Percentiles rank a stretch among this genome's conserved stretches.
These are phyloP conservation scores for Sapayoa aenigma DNA, from an alignment of 2,113 vertebrate genomes.

Conservation along the genomic window DNA sequence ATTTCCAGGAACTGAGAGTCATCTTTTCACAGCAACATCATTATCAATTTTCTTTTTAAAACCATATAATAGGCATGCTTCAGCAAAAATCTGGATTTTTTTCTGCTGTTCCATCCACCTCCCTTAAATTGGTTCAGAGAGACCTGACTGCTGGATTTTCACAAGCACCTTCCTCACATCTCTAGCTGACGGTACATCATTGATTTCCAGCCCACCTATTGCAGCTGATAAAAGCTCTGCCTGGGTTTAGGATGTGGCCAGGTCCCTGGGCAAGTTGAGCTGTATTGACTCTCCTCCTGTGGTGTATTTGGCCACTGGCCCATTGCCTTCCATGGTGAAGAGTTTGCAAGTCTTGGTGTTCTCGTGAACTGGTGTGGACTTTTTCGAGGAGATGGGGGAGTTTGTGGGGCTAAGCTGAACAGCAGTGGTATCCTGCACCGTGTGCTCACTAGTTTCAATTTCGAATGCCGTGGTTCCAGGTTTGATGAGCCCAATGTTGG, in stretches of 20 bases:
- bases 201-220: neutral
- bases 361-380: constrained; percentile 75
- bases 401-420: constrained; percentile 91
- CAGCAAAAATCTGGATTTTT: neutral
- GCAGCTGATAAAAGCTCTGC: constrained; percentile 7
- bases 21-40: neutral
- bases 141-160: neutral
- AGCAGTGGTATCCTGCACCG: constrained; percentile 89
- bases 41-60: neutral
- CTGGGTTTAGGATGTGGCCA: constrained; percentile 45
- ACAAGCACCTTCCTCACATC: neutral
- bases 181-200: neutral
- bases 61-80: neutral
- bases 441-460: constrained; percentile 94
- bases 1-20: neutral
- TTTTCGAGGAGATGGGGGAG: constrained; percentile 81
- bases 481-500: constrained; percentile 78
- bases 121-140: neutral
- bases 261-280: constrained; percentile 76
- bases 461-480: constrained; percentile 85
- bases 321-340: constrained; percentile 72
- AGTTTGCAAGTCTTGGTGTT: constrained; percentile 59
- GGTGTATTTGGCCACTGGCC: constrained; percentile 52
- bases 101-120: neutral
- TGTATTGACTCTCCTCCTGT: constrained; percentile 54